Evolutionary conservation across 2,888 invertebrate genomes (phyloP).

Genomic region (Cephus pygmeus): DNA sequence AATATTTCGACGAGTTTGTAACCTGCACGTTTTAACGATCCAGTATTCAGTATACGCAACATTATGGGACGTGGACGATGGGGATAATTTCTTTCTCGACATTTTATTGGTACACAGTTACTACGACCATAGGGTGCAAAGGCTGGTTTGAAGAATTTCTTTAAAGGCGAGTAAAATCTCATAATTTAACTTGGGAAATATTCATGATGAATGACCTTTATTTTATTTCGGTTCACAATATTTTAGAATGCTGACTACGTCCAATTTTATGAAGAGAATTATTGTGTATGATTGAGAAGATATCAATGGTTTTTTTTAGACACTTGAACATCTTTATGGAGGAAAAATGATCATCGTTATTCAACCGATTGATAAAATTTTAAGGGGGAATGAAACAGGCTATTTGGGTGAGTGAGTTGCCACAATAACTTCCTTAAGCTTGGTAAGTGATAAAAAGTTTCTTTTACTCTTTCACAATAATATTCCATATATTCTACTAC

Average conservation of each 20-base stretch:
- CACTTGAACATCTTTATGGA: not conserved
- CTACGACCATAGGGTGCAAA: not conserved
- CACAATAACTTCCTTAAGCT: too few species aligned
- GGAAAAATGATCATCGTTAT: not conserved
- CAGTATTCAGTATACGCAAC: not conserved
- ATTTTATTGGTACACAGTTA: not conserved
- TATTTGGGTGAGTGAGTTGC: too few species aligned
- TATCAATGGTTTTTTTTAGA: not conserved
- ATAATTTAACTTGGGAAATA: not conserved
- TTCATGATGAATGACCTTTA: not conserved
- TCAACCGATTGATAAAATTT: not conserved
- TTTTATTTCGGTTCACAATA: not conserved
- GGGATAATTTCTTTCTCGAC: not conserved
- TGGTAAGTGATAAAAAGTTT: not conserved
- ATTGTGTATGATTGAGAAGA: not conserved
- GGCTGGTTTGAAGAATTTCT: not conserved
- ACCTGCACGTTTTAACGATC: slow-evolving; percentile 3
- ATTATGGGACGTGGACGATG: not conserved
- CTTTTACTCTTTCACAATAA: not conserved
- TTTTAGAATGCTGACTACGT: not conserved
- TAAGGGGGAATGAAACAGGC: too few species aligned
- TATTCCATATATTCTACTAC: too few species aligned
- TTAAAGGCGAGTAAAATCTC: not conserved
- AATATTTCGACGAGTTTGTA: slow-evolving; percentile 15
- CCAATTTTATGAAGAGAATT: not conserved